Conservation (phyloP, 2,888 invertebrate genomes). For the Pristionchus entomophagus region DNA sequence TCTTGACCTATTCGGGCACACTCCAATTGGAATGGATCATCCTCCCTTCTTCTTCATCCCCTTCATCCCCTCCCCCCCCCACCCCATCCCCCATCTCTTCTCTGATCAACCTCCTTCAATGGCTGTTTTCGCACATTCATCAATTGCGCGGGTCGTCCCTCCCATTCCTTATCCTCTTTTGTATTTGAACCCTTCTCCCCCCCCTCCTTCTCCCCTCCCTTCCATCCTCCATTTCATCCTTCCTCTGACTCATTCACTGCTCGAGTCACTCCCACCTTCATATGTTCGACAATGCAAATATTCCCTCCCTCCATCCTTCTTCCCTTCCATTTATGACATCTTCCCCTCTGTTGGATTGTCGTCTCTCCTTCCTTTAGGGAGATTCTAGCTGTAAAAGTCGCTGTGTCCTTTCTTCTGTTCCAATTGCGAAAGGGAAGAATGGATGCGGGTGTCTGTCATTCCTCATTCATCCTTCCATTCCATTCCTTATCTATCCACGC, state of each 20-base stretch:
- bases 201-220: neutral
- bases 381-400: conserved; percentile 12
- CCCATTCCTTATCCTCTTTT: neutral
- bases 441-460: neutral
- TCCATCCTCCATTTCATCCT: neutral
- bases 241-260: conserved; percentile 9
- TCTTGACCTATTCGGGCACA: conserved; percentile 15
- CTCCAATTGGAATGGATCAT: neutral
- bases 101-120: conserved; percentile 2
- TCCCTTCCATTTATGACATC: conserved; percentile 1
- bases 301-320: neutral
- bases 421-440: conserved; percentile 7
- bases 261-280: conserved; percentile 28
- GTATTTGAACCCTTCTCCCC: neutral
- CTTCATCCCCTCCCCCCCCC: neutral
- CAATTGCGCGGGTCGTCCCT: neutral
- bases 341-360: neutral
- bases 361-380: neutral
- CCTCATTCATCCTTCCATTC: neutral
- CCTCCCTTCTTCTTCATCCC: neutral
- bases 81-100: too few species aligned
- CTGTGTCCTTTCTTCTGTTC: neutral
- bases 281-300: conserved; percentile 42
- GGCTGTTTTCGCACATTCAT: neutral
- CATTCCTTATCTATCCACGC: conserved; percentile 22